Evolutionary conservation across 2,797 vertebrate genomes (phyloP), one percentile per base, ranked within the genome.

Genomic region (Galagoides demidoff): DNA sequence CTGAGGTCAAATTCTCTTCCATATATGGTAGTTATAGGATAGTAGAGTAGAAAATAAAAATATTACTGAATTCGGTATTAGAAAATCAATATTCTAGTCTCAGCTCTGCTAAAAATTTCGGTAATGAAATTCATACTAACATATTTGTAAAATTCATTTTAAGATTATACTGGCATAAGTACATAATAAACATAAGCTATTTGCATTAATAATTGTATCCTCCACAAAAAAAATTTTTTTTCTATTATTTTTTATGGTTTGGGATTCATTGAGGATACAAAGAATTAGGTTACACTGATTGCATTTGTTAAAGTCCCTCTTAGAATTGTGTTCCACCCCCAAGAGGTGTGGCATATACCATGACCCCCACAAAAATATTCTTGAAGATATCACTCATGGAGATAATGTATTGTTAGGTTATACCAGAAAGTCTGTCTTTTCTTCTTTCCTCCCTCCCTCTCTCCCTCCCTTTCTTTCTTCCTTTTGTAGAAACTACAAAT

Each of bases 11-110:
- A 76, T 88, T 77, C 4, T 89, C 59, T 81, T 79, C 23, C 29
- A 76, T 85, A 63, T 70, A 13, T 78, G 29, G 23, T 73, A 74
- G 20, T 10, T 76, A 63, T 63, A 74, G 25, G 27, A 52, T 64
- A 87, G 27, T 31, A 71, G 52, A 85, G 19, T 27, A 25, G 4
- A n/a, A 90, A 86, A 77, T 31, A 22, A 89, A 64, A 59, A 64
- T 52, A 85, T 61, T 85, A 37, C 49, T 73, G 64, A 73, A 52
- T 79, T 88, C 39, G 12, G 3, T 14, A 4, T 85, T 86, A 85
- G 71, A 57, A 90, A 94, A 84, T 92, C 39, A 92, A 22, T 92
- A 68, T 55, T 90, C 49, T 93, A 23, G 34, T 55, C 74, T 92
- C 20, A 73, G 16, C 27, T 86, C 76, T 83, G 34, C 39, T 86